Evolutionary conservation across 1,140 invertebrate species (phyloP).

Genomic region (Drosophila asahinai): DNA sequence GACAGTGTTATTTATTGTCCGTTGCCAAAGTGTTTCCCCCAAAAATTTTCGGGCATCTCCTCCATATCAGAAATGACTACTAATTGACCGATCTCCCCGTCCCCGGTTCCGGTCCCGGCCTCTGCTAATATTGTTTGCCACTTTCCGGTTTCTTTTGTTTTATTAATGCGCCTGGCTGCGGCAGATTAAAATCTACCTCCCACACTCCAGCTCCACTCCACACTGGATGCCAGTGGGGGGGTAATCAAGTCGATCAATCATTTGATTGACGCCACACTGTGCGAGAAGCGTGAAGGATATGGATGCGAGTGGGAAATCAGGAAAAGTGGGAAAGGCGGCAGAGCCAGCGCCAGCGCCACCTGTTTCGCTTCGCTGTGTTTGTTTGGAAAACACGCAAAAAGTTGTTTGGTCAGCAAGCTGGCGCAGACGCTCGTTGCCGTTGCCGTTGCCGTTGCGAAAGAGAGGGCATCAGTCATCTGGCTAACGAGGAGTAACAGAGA

Average conservation of each 20-base stretch:
- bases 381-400: slow-evolving; percentile 47
- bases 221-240: slow-evolving; percentile 36
- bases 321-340: slow-evolving; percentile 25
- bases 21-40: slow-evolving; percentile 67
- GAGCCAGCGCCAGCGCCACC: slow-evolving; percentile 41
- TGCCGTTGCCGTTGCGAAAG: slow-evolving; percentile 14
- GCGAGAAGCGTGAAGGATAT: slow-evolving; percentile 54
- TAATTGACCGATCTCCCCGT: slow-evolving; percentile 72
- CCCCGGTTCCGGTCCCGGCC: not conserved
- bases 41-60: slow-evolving; percentile 56
- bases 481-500: not conserved
- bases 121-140: slow-evolving; percentile 24
- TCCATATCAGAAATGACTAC: slow-evolving; percentile 69
- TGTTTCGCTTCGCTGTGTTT: slow-evolving; percentile 40
- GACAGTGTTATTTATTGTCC: slow-evolving; percentile 73
- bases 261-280: slow-evolving; percentile 73
- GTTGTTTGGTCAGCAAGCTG: slow-evolving; percentile 53
- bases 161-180: slow-evolving; percentile 61
- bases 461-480: slow-evolving; percentile 39
- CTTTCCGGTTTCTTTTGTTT: slow-evolving; percentile 69
- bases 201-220: slow-evolving; percentile 6
- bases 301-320: slow-evolving; percentile 24
- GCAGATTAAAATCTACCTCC: slow-evolving; percentile 70
- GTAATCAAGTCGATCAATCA: slow-evolving; percentile 72
- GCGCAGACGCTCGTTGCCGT: slow-evolving; percentile 12